Evolutionary conservation across 2,888 invertebrate species (phyloP), one percentile per base, ranked within the genome.

Genomic region (Phlogophora meticulosa): DNA sequence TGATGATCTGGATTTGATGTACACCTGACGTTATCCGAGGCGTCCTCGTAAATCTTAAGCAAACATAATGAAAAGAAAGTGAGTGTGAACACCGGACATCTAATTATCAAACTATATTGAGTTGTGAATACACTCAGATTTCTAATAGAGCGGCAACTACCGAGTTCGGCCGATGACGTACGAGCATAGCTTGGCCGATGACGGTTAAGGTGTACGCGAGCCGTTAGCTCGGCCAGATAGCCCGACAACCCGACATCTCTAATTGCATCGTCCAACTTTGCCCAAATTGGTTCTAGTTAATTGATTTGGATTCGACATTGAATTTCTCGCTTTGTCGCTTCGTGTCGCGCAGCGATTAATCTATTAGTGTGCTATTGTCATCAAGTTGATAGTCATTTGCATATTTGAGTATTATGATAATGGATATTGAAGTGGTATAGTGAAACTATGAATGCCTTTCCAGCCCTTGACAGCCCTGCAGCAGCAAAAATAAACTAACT

Each of bases 241-340:
- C 58, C 46, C 61, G 79, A 79, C 82, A 76, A 56, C 60, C 46
- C 61, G 80, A 80, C 83, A 82, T 83, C 78, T 85, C 88, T 93
- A 92, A 93, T 93, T 92, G 92, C 91, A 89, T 88, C 88, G 88
- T 83, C 88, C 84, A 88, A 92, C 89, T 90, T 88, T 85, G 84
- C 72, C 80, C 85, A 89, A 92, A 92, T 93, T 92, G 93, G 87
- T 91, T 88, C 90, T 87, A 86, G 92, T 91, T 94, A 93, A 94
- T 94, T 92, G 92, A 92, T 92, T 92, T 86, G 86, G 85, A 88
- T 89, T 88, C 88, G 83, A 85, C 85, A 86, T 86, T 82, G 86
- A 87, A 87, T 85, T 85, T 72, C 80, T 64, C 82, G 71, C 87
- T 85, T 85, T 78, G 80, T 72, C 78, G 67, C 82, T 73, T 83